These are phyloP conservation scores for Drosophila antonietae DNA, from an alignment of 2,888 invertebrate genomes.

Conservation along the genomic window DNA sequence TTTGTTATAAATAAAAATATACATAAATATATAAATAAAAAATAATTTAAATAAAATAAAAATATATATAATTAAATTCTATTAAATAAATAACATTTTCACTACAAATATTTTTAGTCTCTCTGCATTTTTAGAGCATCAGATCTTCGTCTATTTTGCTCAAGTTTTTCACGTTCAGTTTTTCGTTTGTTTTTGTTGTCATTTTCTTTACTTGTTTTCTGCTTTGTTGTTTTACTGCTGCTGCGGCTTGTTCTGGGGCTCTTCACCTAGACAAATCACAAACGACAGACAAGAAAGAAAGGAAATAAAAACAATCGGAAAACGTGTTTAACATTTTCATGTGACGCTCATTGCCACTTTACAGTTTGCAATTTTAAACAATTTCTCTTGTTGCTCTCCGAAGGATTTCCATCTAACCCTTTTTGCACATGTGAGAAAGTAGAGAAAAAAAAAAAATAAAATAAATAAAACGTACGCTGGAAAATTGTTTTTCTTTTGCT, in stretches of 20 bases:
- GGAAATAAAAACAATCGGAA: slow-evolving; percentile 32
- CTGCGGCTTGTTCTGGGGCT: slow-evolving; percentile 47
- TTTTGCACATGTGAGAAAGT: slow-evolving; percentile 44
- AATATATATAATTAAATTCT: too few relatives aligned
- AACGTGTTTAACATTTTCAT: slow-evolving; percentile 78
- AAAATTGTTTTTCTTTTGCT: slow-evolving; percentile 81
- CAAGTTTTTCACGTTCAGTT: slow-evolving; percentile 21
- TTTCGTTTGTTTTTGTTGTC: slow-evolving; percentile 6
- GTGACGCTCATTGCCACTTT: slow-evolving; percentile 58
- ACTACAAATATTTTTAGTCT: too few relatives aligned
- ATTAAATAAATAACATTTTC: too few relatives aligned
- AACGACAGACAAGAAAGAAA: slow-evolving; percentile 26
- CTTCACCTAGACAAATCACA: slow-evolving; percentile 65
- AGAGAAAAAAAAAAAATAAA: slow-evolving; percentile 9
- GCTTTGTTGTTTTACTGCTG: slow-evolving; percentile 13
- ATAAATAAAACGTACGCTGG: slow-evolving; percentile 43
- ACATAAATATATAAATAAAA: neutral
- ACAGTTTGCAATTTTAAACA: slow-evolving; percentile 64
- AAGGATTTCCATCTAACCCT: slow-evolving; percentile 61
- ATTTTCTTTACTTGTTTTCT: slow-evolving; percentile 15
- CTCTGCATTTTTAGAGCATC: slow-evolving; percentile 5
- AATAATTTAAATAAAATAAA: too few relatives aligned
- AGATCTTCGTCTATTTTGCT: slow-evolving; percentile 1
- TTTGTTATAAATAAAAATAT: neutral
- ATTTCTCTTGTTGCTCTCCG: slow-evolving; percentile 74